Conservation (phyloP, 2,113 vertebrate species). For the Mormyrus iriodes region DNA sequence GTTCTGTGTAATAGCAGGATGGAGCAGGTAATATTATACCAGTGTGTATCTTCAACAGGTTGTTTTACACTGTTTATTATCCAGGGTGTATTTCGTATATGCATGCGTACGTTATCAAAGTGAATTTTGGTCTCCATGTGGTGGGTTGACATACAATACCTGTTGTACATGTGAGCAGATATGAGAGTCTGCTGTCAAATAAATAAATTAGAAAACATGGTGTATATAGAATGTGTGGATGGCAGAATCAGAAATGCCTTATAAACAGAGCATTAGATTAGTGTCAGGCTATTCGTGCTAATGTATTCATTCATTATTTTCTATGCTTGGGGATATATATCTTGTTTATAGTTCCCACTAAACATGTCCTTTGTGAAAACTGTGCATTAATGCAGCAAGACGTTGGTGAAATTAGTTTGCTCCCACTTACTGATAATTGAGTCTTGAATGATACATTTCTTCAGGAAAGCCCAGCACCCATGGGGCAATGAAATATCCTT, state of each 20-base stretch:
- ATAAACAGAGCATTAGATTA: not conserved
- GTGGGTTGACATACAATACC: not conserved
- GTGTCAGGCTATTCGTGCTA: not conserved
- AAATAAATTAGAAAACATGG: not conserved
- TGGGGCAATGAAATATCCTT: conserved; percentile 5
- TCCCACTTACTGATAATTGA: conserved; percentile 24
- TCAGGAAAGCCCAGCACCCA: conserved; percentile 5
- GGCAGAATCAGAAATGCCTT: not conserved
- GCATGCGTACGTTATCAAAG: not conserved
- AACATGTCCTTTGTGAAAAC: not conserved
- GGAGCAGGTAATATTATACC: not conserved
- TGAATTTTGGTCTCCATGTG: not conserved
- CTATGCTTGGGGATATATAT: not conserved
- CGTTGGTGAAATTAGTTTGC: conserved; percentile 20
- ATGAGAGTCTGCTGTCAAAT: not conserved
- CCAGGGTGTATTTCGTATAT: not conserved
- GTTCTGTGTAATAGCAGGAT: not conserved
- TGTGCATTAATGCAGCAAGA: not conserved
- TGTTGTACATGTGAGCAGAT: not conserved
- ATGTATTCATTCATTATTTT: not conserved
- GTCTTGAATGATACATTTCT: conserved; percentile 24
- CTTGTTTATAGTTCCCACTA: conserved; percentile 6
- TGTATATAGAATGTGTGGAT: not conserved
- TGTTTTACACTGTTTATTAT: not conserved
- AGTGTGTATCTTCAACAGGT: not conserved